Evolutionary conservation across 2,888 invertebrate species (phyloP).

Genomic region (Girardia tigrina): DNA sequence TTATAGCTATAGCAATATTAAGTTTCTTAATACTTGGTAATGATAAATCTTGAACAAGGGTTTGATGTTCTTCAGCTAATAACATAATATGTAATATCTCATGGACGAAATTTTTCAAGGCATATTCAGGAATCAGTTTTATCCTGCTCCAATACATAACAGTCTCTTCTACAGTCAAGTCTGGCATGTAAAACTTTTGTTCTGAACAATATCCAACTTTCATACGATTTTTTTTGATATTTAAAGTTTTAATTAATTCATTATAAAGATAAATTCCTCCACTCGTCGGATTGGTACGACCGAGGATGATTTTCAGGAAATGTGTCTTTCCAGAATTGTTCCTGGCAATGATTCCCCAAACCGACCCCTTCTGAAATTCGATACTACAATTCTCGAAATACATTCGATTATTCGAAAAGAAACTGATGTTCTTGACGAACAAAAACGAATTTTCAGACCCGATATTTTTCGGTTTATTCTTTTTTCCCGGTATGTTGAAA

Average conservation of each 20-base stretch:
- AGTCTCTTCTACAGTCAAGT: background rate
- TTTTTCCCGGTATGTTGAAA: background rate
- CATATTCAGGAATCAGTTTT: background rate
- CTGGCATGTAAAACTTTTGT: background rate
- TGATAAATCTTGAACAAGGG: background rate
- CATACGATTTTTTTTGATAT: background rate
- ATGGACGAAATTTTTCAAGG: background rate
- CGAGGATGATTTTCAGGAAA: background rate
- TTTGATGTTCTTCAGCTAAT: background rate
- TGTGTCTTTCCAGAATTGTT: background rate
- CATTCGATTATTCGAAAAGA: background rate
- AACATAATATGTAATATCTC: background rate
- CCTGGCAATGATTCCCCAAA: conserved; percentile 8
- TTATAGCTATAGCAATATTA: background rate
- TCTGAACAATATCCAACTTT: background rate
- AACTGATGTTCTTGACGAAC: background rate
- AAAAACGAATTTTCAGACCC: background rate
- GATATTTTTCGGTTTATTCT: background rate
- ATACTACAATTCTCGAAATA: background rate
- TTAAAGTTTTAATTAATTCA: background rate
- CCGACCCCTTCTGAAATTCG: background rate
- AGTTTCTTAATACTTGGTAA: background rate
- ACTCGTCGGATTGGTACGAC: background rate
- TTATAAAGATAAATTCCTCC: background rate
- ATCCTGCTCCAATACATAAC: background rate